These are phyloP conservation scores for Siderastrea siderea DNA, from an alignment of 92 coral and sea anemone species.

Conservation along the genomic window DNA sequence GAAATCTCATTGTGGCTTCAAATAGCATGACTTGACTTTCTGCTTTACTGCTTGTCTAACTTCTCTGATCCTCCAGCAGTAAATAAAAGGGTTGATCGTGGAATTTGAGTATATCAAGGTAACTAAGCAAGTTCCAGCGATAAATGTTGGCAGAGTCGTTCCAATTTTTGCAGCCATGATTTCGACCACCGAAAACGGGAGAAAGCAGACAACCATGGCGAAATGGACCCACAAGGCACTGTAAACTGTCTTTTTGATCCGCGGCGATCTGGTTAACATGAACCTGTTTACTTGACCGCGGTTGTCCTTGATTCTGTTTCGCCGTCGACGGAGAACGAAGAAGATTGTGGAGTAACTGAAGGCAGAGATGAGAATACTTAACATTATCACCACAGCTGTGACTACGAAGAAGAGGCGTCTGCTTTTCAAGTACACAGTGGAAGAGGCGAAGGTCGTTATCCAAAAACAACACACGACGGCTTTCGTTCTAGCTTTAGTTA, in stretches of 20 bases:
- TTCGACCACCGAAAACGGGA: constrained; percentile 21
- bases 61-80: constrained; percentile 30
- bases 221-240: constrained; percentile 33
- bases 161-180: not conserved
- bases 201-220: constrained; percentile 6
- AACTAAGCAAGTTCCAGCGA: constrained; percentile 1
- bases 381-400: constrained; percentile 2
- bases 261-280: not conserved
- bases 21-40: not conserved
- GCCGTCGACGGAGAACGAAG: constrained; percentile 7
- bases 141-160: not conserved
- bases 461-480: constrained; percentile 9
- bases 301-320: not conserved
- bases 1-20: not conserved
- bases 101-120: constrained; percentile 26
- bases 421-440: not conserved
- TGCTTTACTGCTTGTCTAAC: constrained; percentile 22
- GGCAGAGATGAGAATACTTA: constrained; percentile 5
- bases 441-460: not conserved
- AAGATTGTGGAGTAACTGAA: constrained; percentile 12
- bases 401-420: not conserved
- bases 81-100: constrained; percentile 5
- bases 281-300: not conserved
- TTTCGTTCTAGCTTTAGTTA: not conserved
- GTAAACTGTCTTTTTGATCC: not conserved